Evolutionary conservation across 30 jellyfish, hydroid and myxozoan species (phyloP).

Genomic region (Sanderia malayensis): DNA sequence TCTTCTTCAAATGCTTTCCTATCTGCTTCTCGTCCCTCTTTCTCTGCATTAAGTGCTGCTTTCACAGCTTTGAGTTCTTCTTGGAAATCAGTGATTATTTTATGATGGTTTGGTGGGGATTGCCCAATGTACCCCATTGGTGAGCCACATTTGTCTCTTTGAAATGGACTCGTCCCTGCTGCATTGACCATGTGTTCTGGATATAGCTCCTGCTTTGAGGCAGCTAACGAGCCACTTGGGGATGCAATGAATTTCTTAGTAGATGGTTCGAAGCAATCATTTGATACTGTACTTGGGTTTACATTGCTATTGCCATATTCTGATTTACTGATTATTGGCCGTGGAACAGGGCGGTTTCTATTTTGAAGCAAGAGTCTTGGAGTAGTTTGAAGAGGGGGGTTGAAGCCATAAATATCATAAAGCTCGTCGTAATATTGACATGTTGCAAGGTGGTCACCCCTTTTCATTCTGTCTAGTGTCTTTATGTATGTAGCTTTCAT

Average conservation of each 20-base stretch:
- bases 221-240: constrained; percentile 2
- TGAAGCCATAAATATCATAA: constrained; percentile 50
- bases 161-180: background rate
- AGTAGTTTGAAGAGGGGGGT: constrained; percentile 55
- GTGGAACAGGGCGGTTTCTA: constrained; percentile 33
- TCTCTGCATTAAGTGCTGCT: constrained; percentile 18
- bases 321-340: constrained; percentile 13
- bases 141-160: constrained; percentile 6
- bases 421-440: constrained; percentile 54
- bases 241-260: constrained; percentile 14
- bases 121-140: background rate
- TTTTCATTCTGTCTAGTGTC: constrained; percentile 51
- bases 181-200: constrained; percentile 6
- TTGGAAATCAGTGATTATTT: constrained; percentile 25
- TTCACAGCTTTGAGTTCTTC: constrained; percentile 42
- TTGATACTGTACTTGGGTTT: background rate
- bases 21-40: constrained; percentile 42
- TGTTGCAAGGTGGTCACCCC: constrained; percentile 55
- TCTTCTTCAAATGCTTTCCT: constrained; percentile 48
- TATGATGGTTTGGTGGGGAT: constrained; percentile 8
- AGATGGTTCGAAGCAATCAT: constrained; percentile 38
- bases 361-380: constrained; percentile 35
- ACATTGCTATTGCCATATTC: background rate
- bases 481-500: constrained; percentile 60
- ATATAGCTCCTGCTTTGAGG: constrained; percentile 11